Conservation (phyloP, 2,888 invertebrate genomes). For the Ashinkailepas kermadecensis region DNA sequence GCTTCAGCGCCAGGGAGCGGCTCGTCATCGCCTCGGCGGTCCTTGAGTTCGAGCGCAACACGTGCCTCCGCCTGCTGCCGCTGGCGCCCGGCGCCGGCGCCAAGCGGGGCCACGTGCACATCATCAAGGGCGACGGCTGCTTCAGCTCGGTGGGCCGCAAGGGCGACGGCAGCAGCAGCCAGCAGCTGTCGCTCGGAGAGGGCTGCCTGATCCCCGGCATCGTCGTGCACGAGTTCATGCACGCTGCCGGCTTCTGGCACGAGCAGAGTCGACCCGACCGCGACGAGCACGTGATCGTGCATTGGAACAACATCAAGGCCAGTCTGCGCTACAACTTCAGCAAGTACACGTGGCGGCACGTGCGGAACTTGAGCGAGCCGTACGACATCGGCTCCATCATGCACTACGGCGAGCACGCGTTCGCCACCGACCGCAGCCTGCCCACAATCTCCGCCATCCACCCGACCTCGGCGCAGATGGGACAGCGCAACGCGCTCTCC, state of each 20-base stretch:
- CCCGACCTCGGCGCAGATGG: conserved; percentile 28
- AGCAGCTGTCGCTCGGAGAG: conserved; percentile 42
- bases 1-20: conserved; percentile 15
- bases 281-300: conserved; percentile 43
- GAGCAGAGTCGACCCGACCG: conserved; percentile 47
- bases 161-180: conserved; percentile 43
- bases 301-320: conserved; percentile 38
- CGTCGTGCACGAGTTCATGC: conserved; percentile 47
- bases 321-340: conserved; percentile 40
- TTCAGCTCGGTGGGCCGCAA: conserved; percentile 46
- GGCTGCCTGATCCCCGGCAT: conserved; percentile 41
- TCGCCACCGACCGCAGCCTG: conserved; percentile 31
- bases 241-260: conserved; percentile 47
- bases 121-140: conserved; percentile 43
- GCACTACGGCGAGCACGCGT: conserved; percentile 35
- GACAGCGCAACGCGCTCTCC: conserved; percentile 32
- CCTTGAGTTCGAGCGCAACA: conserved; percentile 42
- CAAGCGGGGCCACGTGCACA: conserved; percentile 39
- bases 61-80: conserved; percentile 45
- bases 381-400: conserved; percentile 36
- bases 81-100: conserved; percentile 35
- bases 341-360: conserved; percentile 36
- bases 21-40: conserved; percentile 40
- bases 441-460: conserved; percentile 32
- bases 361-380: conserved; percentile 34